Conservation (phyloP, 2,888 invertebrate species). For the Podotricha telesiphe region DNA sequence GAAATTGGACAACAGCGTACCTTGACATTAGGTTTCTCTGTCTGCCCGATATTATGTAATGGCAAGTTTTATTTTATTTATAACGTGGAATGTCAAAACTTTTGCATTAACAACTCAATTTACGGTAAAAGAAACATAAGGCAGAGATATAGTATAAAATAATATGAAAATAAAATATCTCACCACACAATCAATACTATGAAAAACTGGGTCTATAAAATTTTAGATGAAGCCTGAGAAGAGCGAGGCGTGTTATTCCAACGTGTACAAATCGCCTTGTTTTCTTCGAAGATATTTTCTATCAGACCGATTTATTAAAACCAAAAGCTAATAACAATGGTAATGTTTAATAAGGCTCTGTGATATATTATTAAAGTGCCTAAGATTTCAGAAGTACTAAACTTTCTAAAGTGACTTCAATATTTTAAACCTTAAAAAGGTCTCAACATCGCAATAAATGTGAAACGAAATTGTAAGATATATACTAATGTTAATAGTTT, state of each 20-base stretch:
- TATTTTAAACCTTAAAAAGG: no score
- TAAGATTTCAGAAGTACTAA: neutral
- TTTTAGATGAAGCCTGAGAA: slow-evolving; percentile 18
- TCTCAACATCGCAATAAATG: no score
- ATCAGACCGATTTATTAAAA: slow-evolving; percentile 20
- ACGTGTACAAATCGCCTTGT: slow-evolving; percentile 18
- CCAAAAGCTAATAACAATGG: slow-evolving; percentile 6
- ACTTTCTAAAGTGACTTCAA: no score
- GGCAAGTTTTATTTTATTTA: no score
- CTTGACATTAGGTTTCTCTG: no score
- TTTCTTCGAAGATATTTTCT: slow-evolving; percentile 21
- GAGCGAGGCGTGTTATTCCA: slow-evolving; percentile 14
- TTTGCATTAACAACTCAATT: no score
- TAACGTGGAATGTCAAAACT: no score
- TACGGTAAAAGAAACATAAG: no score
- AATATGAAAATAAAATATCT: neutral
- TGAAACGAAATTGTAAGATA: no score
- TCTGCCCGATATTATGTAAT: no score
- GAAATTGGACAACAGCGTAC: no score
- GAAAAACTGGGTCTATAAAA: slow-evolving; percentile 21
- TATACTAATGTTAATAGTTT: no score
- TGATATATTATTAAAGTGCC: neutral
- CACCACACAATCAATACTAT: slow-evolving; percentile 14
- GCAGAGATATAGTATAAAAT: neutral
- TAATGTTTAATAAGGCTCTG: neutral